Conservation (phyloP, 2,797 vertebrate species). For the Acanthis flammea region DNA sequence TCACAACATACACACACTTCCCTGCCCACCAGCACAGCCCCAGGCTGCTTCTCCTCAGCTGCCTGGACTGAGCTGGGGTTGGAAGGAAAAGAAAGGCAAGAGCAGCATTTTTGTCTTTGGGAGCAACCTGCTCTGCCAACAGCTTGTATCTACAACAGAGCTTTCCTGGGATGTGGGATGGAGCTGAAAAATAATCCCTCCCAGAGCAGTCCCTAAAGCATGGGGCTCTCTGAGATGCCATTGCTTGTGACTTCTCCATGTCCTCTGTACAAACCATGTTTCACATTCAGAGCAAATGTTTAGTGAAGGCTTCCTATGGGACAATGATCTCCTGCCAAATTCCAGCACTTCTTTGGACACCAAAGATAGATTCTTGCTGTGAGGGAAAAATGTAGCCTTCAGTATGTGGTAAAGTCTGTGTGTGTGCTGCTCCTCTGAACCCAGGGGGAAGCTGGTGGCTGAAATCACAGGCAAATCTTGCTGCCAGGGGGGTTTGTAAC, state of each 20-base stretch:
- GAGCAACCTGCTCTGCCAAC: neutral
- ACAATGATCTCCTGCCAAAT: conserved; percentile 2
- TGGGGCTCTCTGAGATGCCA: neutral
- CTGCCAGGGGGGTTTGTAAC: neutral
- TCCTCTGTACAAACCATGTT: neutral
- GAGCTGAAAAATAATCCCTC: neutral
- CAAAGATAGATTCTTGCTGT: neutral
- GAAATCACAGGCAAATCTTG: neutral
- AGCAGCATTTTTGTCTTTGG: neutral
- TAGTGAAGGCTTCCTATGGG: neutral
- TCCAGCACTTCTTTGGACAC: neutral
- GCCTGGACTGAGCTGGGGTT: rapidly evolving
- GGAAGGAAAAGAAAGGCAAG: neutral
- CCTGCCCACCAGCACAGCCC: neutral
- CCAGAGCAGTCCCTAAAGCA: neutral
- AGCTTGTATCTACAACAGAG: neutral
- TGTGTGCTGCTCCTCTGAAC: neutral
- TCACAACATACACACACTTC: neutral
- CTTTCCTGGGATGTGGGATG: neutral
- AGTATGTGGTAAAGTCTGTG: neutral
- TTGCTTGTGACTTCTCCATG: neutral
- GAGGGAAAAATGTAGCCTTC: neutral
- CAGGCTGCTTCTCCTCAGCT: neutral
- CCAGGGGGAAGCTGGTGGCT: neutral
- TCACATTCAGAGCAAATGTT: neutral